phyloP scores from a whole-genome alignment of 2,113 vertebrate genomes.

The Theristicus caerulescens region DNA sequence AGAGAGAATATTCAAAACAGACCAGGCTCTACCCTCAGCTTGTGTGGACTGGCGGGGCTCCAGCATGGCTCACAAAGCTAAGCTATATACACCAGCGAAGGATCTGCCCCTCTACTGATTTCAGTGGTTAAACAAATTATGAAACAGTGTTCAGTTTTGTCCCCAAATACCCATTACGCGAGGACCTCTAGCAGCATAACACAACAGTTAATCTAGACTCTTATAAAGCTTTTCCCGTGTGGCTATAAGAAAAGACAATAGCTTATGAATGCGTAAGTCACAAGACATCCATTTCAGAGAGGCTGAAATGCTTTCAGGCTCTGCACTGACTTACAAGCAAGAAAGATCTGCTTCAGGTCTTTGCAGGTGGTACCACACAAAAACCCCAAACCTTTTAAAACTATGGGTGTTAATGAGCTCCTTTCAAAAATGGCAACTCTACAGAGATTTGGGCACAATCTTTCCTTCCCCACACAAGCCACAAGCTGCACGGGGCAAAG shows the following conservation, averaged over 20 bases:
- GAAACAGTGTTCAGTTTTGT: not conserved
- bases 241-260: not conserved
- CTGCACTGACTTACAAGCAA: not conserved
- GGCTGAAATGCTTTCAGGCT: not conserved
- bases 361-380: not conserved
- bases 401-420: not conserved
- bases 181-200: not conserved
- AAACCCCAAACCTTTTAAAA: not conserved
- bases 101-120: not conserved
- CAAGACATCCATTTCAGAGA: not conserved
- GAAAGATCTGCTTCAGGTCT: not conserved
- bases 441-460: not conserved
- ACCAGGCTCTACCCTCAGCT: not conserved
- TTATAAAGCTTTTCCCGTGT: not conserved
- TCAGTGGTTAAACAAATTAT: not conserved
- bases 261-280: not conserved
- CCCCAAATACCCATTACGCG: not conserved
- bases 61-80: not conserved
- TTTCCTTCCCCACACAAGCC: not conserved
- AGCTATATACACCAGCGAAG: not conserved
- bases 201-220: not conserved
- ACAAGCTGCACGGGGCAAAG: fast-evolving
- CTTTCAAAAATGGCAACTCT: not conserved
- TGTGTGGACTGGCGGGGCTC: not conserved
- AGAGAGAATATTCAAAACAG: not conserved